phyloP scores from a whole-genome alignment of 2,888 invertebrate genomes.

The Drosophila basisetae region DNA sequence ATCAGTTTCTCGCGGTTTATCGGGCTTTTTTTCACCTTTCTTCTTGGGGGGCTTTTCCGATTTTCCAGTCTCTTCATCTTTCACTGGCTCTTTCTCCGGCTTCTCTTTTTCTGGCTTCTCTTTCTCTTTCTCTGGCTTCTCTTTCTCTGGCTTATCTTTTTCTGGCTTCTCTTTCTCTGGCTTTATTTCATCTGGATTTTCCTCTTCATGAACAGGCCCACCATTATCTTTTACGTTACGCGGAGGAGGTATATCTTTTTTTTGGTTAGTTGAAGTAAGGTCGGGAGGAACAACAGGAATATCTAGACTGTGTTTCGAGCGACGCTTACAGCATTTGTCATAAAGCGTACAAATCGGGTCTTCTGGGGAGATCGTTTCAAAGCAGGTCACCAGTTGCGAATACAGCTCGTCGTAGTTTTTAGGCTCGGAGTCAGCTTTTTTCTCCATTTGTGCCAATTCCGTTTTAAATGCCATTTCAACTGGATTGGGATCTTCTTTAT shows the following conservation, averaged over 20 bases:
- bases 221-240: neutral
- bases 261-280: too few relatives aligned
- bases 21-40: neutral
- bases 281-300: neutral
- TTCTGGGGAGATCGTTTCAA: slow-evolving; percentile 1
- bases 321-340: slow-evolving; percentile 31
- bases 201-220: neutral
- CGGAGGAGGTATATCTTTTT: neutral
- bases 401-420: slow-evolving; percentile 55
- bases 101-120: neutral
- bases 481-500: slow-evolving; percentile 17
- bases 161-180: neutral
- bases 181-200: neutral
- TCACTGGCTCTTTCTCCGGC: neutral
- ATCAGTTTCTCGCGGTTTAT: neutral
- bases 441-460: slow-evolving; percentile 2
- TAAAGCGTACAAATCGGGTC: slow-evolving; percentile 19
- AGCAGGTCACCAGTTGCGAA: slow-evolving; percentile 37
- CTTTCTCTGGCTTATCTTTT: neutral
- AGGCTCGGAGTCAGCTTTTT: slow-evolving; percentile 8
- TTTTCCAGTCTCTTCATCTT: neutral
- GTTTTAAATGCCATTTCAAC: slow-evolving; percentile 9
- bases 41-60: neutral
- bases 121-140: neutral
- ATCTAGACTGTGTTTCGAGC: neutral